These are phyloP conservation scores for Spermophilus dauricus DNA, from an alignment of 2,113 vertebrate genomes.

Conservation along the genomic window DNA sequence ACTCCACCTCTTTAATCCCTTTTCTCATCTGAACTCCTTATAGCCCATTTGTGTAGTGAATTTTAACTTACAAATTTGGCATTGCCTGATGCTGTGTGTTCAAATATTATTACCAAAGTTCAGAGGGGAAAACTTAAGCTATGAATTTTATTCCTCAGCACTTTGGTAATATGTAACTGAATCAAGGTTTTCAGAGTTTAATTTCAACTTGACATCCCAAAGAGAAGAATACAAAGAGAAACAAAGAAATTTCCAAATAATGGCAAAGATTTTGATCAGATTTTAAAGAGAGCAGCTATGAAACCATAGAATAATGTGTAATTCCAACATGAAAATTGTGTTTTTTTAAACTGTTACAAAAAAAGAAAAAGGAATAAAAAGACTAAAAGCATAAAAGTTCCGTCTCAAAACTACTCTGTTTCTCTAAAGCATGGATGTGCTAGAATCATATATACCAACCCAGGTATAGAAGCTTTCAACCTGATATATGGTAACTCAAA, in stretches of 20 bases:
- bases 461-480: not conserved
- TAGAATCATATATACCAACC: not conserved
- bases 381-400: not conserved
- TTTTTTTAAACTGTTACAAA: not conserved
- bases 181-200: not conserved
- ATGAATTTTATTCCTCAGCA: not conserved
- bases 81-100: not conserved
- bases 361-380: not conserved
- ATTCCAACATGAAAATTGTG: not conserved
- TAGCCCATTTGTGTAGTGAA: not conserved
- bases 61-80: not conserved
- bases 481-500: not conserved
- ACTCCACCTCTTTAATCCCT: not conserved
- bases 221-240: not conserved
- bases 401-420: not conserved
- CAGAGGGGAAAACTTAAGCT: not conserved
- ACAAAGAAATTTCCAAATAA: not conserved
- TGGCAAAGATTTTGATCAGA: not conserved
- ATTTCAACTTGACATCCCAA: not conserved
- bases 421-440: not conserved
- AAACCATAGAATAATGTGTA: not conserved
- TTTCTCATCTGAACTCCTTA: not conserved
- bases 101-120: slow-evolving; percentile 35
- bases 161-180: not conserved
- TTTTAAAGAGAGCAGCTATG: not conserved